phyloP scores from a whole-genome alignment of 2,797 vertebrate species.

The Thunnus albacares region DNA sequence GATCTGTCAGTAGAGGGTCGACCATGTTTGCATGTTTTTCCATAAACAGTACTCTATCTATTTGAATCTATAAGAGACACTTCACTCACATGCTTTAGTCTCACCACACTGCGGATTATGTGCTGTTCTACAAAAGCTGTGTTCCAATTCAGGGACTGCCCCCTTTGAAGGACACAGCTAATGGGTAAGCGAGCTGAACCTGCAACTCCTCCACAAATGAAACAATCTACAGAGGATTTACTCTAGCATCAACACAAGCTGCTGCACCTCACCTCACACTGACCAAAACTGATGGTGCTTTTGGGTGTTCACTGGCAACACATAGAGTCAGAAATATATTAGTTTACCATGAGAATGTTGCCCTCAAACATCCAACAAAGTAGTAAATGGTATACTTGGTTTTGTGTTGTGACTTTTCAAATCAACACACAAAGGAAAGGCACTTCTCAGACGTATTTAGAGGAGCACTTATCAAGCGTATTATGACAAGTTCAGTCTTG shows the following conservation, averaged over 20 bases:
- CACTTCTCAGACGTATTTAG: background rate
- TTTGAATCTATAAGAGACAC: background rate
- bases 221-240: background rate
- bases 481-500: slow-evolving; percentile 29
- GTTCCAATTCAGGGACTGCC: background rate
- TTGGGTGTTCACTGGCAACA: background rate
- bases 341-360: too few relatives aligned
- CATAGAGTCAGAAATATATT: background rate
- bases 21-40: background rate
- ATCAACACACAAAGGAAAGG: background rate
- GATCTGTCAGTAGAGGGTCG: background rate
- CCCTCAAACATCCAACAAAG: too few relatives aligned
- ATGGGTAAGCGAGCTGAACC: background rate
- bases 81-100: background rate
- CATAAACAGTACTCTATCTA: background rate
- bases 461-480: background rate
- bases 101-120: background rate
- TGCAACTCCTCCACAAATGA: background rate
- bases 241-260: background rate
- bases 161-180: background rate
- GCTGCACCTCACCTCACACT: too few relatives aligned
- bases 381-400: too few relatives aligned
- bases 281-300: background rate
- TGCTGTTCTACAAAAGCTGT: background rate
- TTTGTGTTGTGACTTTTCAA: too few relatives aligned